phyloP scores from a whole-genome alignment of 2,888 invertebrate genomes.

The Epicampocera succincta region DNA sequence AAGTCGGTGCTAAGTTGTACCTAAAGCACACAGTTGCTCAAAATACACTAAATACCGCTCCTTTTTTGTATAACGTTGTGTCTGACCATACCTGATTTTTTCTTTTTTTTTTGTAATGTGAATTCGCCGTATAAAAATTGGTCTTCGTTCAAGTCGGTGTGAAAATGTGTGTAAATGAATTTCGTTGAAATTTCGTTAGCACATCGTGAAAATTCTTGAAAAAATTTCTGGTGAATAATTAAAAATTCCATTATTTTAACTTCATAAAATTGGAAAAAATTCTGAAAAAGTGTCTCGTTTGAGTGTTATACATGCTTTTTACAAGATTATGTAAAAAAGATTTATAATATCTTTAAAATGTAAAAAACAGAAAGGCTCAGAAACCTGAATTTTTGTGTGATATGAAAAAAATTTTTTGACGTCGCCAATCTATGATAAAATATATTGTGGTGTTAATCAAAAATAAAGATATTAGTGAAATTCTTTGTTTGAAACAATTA shows the following conservation, averaged over 20 bases:
- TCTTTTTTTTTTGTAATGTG: slow-evolving; percentile 38
- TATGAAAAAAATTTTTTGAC: slow-evolving; percentile 62
- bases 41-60: neutral
- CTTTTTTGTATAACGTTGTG: slow-evolving; percentile 37
- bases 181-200: slow-evolving; percentile 70
- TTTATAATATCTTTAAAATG: slow-evolving; percentile 35
- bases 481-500: slow-evolving; percentile 21
- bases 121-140: slow-evolving; percentile 63
- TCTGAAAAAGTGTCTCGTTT: neutral
- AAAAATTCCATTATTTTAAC: slow-evolving; percentile 40
- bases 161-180: slow-evolving; percentile 69
- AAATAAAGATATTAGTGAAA: slow-evolving; percentile 26
- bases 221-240: slow-evolving; percentile 68
- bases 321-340: slow-evolving; percentile 36
- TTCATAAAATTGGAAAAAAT: slow-evolving; percentile 25
- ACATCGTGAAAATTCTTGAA: slow-evolving; percentile 70
- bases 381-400: slow-evolving; percentile 68
- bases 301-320: slow-evolving; percentile 21
- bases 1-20: slow-evolving; percentile 32
- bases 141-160: slow-evolving; percentile 69
- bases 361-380: slow-evolving; percentile 63
- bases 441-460: slow-evolving; percentile 49
- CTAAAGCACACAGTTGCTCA: slow-evolving; percentile 27
- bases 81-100: slow-evolving; percentile 42
- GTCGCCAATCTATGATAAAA: slow-evolving; percentile 64